Evolutionary conservation across 2,888 invertebrate species (phyloP), one percentile per base, ranked within the genome.

Genomic region (Arenicola marina): DNA sequence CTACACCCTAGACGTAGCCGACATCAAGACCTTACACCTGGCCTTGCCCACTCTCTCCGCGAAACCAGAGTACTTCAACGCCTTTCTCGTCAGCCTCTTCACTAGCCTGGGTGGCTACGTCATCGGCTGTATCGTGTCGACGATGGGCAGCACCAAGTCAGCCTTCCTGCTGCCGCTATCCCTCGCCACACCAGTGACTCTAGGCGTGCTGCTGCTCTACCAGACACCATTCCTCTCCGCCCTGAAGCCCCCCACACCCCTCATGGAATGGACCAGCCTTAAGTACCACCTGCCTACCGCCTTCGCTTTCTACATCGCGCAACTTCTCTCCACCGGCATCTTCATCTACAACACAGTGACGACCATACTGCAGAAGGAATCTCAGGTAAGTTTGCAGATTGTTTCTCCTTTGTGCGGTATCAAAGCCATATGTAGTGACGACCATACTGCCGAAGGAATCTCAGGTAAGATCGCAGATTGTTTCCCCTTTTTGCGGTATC

Each of bases 81-180:
- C 51, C 28, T 73, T 74, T 53, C 59, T 73, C 3, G 59, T 60
- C 1, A 73, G 67, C 32, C 26, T 72, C 4, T 38, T 56, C 1
- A 53, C 60, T 4, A 69, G 72, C 43, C 24, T 68, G 3, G 18
- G 59, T 26, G 74, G 73, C 0, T 65, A 71, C 67, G 24, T 59
- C 51, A 24, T 74, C n/a, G 73, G 68, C 2, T 66, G 72, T 56
- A 45, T 74, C 4, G 76, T 73, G 1, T 75, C 75, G 29, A 73
- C 71, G 21, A 74, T 76, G 34, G 75, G 76, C 61, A 75, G 78
- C 75, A 75, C 76, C 56, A 65, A 62, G 18, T 69, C 72, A 11
- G 71, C 73, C 1, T 78, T 78, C 38, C 71, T 71, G 11, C 26
- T 76, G 3, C 78, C 79, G 1, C 57, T 78, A 0, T 56, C 71